Evolutionary conservation across 2,113 vertebrate genomes (phyloP).

Genomic region (Anarhynchus alexandrinus): DNA sequence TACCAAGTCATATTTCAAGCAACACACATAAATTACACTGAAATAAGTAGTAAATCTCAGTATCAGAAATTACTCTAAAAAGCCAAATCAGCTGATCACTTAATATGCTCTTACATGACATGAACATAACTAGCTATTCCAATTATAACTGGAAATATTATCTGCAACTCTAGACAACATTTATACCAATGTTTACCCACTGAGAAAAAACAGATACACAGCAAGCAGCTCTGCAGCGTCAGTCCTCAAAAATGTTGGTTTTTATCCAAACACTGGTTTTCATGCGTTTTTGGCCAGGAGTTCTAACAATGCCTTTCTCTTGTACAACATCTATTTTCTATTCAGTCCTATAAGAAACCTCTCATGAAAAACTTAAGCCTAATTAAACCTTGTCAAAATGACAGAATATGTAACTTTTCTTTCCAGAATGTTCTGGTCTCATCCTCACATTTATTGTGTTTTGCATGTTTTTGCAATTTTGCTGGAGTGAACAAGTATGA

Average conservation of each 20-base stretch:
- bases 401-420: background rate
- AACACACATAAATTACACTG: background rate
- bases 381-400: slow-evolving; percentile 3
- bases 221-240: background rate
- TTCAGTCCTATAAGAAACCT: background rate
- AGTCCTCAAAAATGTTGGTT: background rate
- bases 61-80: background rate
- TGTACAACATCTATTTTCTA: background rate
- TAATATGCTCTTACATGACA: background rate
- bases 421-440: slow-evolving; percentile 1
- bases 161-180: background rate
- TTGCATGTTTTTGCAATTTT: background rate
- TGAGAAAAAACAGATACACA: background rate
- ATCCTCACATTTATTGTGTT: background rate
- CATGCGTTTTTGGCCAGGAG: background rate
- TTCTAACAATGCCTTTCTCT: slow-evolving; percentile 20
- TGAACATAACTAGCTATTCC: background rate
- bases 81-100: background rate
- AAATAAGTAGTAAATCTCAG: background rate
- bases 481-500: background rate
- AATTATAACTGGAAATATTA: background rate
- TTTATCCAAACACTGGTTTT: background rate
- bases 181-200: background rate
- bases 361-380: background rate
- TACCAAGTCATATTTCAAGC: background rate